Conservation (phyloP, 2,888 invertebrate species). For the Proisotoma minuta region DNA sequence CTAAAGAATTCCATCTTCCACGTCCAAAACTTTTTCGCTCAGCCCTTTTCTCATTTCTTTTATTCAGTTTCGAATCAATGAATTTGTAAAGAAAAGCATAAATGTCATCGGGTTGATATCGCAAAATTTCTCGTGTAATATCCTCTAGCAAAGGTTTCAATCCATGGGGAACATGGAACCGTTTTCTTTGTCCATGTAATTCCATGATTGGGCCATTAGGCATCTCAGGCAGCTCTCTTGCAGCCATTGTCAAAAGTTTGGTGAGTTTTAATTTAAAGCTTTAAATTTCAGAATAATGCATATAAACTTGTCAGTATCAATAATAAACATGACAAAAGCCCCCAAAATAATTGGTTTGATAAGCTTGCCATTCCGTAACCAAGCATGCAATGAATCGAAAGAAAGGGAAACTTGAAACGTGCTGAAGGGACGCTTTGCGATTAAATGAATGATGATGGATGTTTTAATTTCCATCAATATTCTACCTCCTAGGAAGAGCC, state of each 20-base stretch:
- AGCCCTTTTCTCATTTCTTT: conserved; percentile 13
- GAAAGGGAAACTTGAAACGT: no score
- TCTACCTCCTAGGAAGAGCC: no score
- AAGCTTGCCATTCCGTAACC: no score
- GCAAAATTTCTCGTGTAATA: conserved; percentile 39
- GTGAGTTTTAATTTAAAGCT: conserved; percentile 8
- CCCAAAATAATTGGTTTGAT: no score
- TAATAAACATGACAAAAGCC: conserved; percentile 15
- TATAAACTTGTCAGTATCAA: conserved; percentile 9
- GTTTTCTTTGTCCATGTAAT: conserved; percentile 43
- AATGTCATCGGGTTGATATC: conserved; percentile 39
- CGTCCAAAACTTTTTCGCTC: background rate
- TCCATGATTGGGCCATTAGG: conserved; percentile 44
- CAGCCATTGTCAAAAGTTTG: conserved; percentile 27
- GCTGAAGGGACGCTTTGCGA: no score
- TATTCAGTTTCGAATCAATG: conserved; percentile 33
- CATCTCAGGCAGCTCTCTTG: conserved; percentile 38
- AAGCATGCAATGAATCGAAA: no score
- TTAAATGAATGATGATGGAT: no score
- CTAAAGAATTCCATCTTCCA: conserved; percentile 8
- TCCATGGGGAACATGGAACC: conserved; percentile 42
- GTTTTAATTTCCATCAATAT: no score
- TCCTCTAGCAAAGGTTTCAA: conserved; percentile 44
- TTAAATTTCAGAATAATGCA: conserved; percentile 10
- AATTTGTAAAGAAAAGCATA: conserved; percentile 38